phyloP scores from a whole-genome alignment of 2,797 vertebrate genomes.

The Cossypha niveicapilla region DNA sequence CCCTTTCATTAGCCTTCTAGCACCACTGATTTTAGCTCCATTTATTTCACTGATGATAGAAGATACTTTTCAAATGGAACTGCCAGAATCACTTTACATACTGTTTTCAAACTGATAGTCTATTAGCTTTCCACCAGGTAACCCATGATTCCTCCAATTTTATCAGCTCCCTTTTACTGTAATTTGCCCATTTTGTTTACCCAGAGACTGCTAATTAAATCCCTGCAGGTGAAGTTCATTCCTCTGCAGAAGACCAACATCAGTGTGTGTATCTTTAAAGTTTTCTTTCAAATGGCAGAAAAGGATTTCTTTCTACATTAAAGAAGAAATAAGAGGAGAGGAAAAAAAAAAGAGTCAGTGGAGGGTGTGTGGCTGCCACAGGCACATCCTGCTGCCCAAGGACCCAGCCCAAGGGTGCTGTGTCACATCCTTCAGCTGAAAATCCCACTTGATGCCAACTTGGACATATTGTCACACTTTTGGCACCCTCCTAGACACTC shows the following conservation, averaged over 20 bases:
- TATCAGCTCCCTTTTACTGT: neutral
- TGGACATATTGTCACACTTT: neutral
- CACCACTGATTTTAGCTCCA: constrained; percentile 20
- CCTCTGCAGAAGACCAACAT: neutral
- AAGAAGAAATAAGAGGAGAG: accelerated
- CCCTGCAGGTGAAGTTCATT: neutral
- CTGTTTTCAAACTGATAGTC: constrained; percentile 25
- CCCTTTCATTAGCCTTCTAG: constrained; percentile 22
- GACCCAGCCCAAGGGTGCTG: neutral
- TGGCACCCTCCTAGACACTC: neutral
- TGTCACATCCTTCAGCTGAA: neutral
- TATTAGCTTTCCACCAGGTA: constrained; percentile 51
- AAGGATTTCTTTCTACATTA: neutral
- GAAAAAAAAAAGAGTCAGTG: accelerated
- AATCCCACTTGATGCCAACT: neutral
- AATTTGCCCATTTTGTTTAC: neutral
- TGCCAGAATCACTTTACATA: constrained; percentile 42
- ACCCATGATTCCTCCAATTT: neutral
- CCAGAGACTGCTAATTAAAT: constrained; percentile 25
- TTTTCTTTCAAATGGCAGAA: neutral
- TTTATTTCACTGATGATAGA: constrained; percentile 45
- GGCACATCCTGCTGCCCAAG: accelerated
- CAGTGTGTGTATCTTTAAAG: neutral
- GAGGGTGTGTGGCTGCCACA: neutral
- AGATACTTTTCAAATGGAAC: constrained; percentile 53